Percentiles rank a stretch among this genome's conserved stretches.
Evolutionary conservation across 2,113 vertebrate species (phyloP).

Genomic region (Ptilorrhoa leucosticta): DNA sequence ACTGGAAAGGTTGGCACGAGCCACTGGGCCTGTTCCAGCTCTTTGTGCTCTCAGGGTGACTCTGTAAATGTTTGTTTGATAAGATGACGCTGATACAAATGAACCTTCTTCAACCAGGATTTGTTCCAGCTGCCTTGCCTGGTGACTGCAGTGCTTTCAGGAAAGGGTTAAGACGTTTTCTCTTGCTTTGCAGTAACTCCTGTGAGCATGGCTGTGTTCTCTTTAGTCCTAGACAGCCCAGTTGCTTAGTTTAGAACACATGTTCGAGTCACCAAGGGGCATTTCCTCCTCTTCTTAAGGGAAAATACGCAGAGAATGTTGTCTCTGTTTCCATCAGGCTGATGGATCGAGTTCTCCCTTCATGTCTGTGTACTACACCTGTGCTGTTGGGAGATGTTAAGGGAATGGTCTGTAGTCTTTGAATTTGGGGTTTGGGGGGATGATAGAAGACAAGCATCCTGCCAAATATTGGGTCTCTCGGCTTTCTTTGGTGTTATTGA

Average conservation of each 20-base stretch:
- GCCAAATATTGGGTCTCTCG: background rate
- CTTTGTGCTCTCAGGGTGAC: background rate
- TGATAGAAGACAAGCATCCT: background rate
- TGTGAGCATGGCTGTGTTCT: background rate
- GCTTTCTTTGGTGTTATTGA: background rate
- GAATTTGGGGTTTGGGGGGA: background rate
- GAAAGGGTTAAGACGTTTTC: background rate
- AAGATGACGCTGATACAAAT: background rate
- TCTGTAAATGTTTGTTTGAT: background rate
- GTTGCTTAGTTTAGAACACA: background rate
- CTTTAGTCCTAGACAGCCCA: background rate
- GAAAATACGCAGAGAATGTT: background rate
- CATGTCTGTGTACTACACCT: background rate
- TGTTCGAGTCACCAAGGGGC: background rate
- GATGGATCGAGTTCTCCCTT: background rate
- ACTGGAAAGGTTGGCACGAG: background rate
- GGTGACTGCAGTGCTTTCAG: background rate
- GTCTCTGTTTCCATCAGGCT: background rate
- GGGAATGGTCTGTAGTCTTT: background rate
- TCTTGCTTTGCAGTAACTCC: background rate
- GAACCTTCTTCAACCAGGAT: background rate
- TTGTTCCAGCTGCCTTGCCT: background rate
- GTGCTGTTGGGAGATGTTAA: background rate
- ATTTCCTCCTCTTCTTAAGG: background rate
- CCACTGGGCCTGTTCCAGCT: background rate